phyloP scores from a whole-genome alignment of 2,888 invertebrate genomes.

The Anoncus sp. region DNA sequence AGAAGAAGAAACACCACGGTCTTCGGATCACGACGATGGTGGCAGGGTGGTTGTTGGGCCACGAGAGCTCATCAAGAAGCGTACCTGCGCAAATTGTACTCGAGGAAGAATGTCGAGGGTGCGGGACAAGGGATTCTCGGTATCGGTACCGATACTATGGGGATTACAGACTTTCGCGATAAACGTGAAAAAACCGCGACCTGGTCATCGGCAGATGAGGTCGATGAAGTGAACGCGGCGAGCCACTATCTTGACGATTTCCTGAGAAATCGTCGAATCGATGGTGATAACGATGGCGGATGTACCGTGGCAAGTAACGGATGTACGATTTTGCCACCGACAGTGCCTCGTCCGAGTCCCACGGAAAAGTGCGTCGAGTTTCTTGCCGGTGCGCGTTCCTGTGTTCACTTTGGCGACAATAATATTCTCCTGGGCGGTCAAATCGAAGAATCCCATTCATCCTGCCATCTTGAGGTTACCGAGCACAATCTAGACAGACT shows the following conservation, averaged over 20 bases:
- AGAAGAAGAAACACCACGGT: constrained; percentile 76
- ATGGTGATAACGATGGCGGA: constrained; percentile 58
- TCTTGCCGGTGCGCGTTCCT: constrained; percentile 71
- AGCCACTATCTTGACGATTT: constrained; percentile 78
- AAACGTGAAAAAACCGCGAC: constrained; percentile 32
- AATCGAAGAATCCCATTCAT: constrained; percentile 13
- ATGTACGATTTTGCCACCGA: constrained; percentile 73
- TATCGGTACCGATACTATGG: constrained; percentile 43
- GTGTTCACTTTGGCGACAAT: constrained; percentile 59
- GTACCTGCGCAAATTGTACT: constrained; percentile 80
- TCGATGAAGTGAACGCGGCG: constrained; percentile 67
- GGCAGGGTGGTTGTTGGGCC: constrained; percentile 81
- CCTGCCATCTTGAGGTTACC: constrained; percentile 67
- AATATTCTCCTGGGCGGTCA: constrained; percentile 38
- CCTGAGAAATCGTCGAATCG: constrained; percentile 70
- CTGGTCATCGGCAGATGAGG: constrained; percentile 63
- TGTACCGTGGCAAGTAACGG: constrained; percentile 64
- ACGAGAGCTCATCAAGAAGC: constrained; percentile 81
- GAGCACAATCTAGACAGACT: constrained; percentile 75
- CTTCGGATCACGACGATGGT: constrained; percentile 81
- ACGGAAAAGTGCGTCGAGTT: constrained; percentile 82
- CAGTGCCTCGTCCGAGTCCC: constrained; percentile 76
- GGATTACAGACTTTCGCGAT: constrained; percentile 42
- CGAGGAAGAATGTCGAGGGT: constrained; percentile 73
- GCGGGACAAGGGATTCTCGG: constrained; percentile 56